phyloP scores from a whole-genome alignment of 2,797 vertebrate genomes.

The Loriculus beryllinus region DNA sequence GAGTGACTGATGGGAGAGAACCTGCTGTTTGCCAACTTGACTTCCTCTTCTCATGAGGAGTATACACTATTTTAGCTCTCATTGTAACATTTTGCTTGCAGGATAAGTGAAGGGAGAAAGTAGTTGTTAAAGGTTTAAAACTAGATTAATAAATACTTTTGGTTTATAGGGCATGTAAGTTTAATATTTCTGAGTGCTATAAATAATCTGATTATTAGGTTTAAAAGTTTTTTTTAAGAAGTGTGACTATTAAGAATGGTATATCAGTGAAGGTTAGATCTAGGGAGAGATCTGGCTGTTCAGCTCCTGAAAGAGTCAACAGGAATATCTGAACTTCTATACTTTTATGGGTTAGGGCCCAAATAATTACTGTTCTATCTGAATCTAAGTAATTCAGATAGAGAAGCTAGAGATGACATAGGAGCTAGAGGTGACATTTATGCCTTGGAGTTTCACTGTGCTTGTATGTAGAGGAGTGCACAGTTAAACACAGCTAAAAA shows the following conservation, averaged over 20 bases:
- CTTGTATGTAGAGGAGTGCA: not conserved
- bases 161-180: not conserved
- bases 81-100: not conserved
- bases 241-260: not conserved
- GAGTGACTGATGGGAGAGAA: not conserved
- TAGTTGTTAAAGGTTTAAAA: not conserved
- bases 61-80: not conserved
- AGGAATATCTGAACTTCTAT: not conserved
- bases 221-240: not conserved
- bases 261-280: not conserved
- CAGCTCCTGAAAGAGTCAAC: not conserved
- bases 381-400: too few species aligned
- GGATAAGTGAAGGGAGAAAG: not conserved
- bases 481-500: not conserved
- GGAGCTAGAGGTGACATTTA: not conserved
- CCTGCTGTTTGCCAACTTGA: not conserved
- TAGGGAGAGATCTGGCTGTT: not conserved
- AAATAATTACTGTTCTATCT: not conserved
- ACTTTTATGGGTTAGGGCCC: not conserved
- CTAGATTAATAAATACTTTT: not conserved
- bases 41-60: not conserved
- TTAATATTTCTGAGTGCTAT: not conserved
- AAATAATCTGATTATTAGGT: not conserved
- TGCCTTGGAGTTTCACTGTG: not conserved
- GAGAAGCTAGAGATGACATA: not conserved